Evolutionary conservation across 1,140 invertebrate species (phyloP), one percentile per base, ranked within the genome.

Genomic region (Leptinotarsa texana): DNA sequence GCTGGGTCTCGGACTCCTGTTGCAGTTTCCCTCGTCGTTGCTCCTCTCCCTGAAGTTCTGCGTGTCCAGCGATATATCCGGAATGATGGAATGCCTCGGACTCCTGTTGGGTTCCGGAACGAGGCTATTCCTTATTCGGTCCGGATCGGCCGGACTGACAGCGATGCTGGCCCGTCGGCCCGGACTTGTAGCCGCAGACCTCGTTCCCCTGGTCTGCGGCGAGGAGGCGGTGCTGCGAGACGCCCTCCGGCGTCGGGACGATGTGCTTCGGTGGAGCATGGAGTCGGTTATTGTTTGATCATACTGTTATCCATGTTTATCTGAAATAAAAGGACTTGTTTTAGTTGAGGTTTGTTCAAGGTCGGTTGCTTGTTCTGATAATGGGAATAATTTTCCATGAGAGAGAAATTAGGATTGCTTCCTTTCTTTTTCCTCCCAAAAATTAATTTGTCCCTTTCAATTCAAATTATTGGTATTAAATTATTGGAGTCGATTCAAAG

Each of bases 261-360:
- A 92, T 72, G 91, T 89, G 80, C 87, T 89, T 78, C 91, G 87
- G 79, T 90, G 88, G 73, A 93, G 81, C 91, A 92, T 92, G 72
- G 0, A 15, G 21, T n/a, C 21, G 21, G 63, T 17, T 57, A 57
- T 15, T 57, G 51, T 57, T 57, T 18, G 51, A 57, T 15, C 51
- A 8, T 15, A 15, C 15, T 57, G 51, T 57, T 13, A 57, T 18
- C 6, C 13, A 57, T 57, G 51, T 57, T 57, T 3, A 57, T 13
- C 51, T 57, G 51, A 17, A 57, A 57, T 17, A 2, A 0, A 57
- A 57, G 51, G 51, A 57, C 15, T 13, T 5, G 15, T n/a, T 57
- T 57, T 2, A 57, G 51, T 57, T 57, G 51, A n/a, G 51, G 51
- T 57, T 13, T 15, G 33, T 11, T 42, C 3, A 42, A 11, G 2